Evolutionary conservation across 2,888 invertebrate species (phyloP).

Genomic region (Diaphora mendica): DNA sequence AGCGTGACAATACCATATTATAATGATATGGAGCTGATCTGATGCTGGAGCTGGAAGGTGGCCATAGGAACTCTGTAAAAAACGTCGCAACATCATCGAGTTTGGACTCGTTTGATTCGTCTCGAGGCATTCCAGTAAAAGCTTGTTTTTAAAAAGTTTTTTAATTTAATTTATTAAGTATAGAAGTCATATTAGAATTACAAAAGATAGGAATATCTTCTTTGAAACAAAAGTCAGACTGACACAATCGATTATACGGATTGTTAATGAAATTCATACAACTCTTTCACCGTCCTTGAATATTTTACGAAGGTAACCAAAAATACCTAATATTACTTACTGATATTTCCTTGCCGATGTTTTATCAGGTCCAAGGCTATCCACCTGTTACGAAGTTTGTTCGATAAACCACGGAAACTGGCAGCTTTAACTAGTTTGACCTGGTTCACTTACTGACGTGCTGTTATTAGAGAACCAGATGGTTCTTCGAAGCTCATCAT

Average conservation of each 20-base stretch:
- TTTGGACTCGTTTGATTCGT: no score
- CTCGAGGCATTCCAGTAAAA: no score
- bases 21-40: no score
- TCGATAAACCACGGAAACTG: slow-evolving; percentile 46
- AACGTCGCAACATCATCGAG: no score
- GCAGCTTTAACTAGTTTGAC: slow-evolving; percentile 43
- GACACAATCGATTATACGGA: background rate
- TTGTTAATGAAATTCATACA: background rate
- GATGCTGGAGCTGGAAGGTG: no score
- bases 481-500: background rate
- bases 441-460: slow-evolving; percentile 31
- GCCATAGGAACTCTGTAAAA: no score
- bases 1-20: no score
- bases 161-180: no score
- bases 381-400: slow-evolving; percentile 46
- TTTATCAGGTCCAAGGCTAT: slow-evolving; percentile 32
- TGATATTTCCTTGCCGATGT: slow-evolving; percentile 10
- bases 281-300: slow-evolving; percentile 11
- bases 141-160: no score
- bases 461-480: background rate
- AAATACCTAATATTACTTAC: slow-evolving; percentile 16
- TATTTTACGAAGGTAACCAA: slow-evolving; percentile 10
- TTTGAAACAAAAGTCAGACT: no score
- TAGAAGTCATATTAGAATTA: background rate
- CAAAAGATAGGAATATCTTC: no score